Conservation (phyloP, 1,140 invertebrate species). For the Euglossa dilemma region DNA sequence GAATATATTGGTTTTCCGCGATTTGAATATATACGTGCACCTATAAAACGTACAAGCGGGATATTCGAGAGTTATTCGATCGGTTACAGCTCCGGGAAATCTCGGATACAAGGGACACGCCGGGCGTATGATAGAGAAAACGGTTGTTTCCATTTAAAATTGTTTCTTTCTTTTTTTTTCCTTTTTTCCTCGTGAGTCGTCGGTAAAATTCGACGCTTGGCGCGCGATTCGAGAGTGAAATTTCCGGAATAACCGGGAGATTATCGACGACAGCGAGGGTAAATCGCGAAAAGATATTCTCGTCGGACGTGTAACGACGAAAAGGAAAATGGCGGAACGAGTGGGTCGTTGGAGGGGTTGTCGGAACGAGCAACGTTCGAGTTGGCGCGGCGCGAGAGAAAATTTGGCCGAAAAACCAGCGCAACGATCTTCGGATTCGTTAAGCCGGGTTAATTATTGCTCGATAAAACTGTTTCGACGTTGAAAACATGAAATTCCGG, state of each 20-base stretch:
- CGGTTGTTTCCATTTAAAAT: not conserved
- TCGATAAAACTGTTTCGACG: not conserved
- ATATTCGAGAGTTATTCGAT: conserved; percentile 50
- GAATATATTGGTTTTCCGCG: conserved; percentile 58
- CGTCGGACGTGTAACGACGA: too few relatives aligned
- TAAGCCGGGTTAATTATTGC: not conserved
- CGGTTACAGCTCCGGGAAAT: conserved; percentile 18
- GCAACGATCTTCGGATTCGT: not conserved
- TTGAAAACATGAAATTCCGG: not conserved
- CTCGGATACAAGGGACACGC: conserved; percentile 33
- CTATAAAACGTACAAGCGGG: conserved; percentile 30
- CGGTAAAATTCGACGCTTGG: too few relatives aligned
- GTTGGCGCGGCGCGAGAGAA: not conserved
- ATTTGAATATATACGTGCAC: conserved; percentile 57
- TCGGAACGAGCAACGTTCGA: too few relatives aligned
- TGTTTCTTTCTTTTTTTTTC: not conserved
- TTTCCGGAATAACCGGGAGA: too few relatives aligned
- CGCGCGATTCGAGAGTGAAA: too few relatives aligned
- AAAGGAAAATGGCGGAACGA: too few relatives aligned
- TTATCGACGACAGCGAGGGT: too few relatives aligned
- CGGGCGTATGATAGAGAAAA: conserved; percentile 24
- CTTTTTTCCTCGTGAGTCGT: too few relatives aligned
- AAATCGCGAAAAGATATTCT: too few relatives aligned
- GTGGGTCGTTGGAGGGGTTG: too few relatives aligned
- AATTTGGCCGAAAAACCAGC: not conserved